These are phyloP conservation scores for Galeruca laticollis DNA, from an alignment of 2,888 invertebrate genomes.

Conservation along the genomic window DNA sequence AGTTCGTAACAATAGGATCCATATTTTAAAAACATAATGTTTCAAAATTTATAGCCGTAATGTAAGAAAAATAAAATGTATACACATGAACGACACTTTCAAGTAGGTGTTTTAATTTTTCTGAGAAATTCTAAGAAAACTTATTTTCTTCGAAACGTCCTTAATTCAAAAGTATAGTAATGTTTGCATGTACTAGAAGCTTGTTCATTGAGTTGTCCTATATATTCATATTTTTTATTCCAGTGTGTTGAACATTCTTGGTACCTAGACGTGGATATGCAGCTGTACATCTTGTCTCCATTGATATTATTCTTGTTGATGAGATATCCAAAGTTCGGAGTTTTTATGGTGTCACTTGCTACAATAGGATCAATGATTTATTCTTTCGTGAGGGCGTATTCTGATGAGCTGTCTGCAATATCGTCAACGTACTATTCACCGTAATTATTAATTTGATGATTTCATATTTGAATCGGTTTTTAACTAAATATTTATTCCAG, in stretches of 20 bases:
- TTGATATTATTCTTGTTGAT: conserved; percentile 69
- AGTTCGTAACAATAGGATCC: no score
- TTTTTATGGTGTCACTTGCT: conserved; percentile 39
- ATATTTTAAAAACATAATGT: no score
- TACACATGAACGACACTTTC: no score
- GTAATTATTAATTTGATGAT: conserved; percentile 24
- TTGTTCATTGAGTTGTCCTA: no score
- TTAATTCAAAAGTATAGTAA: no score
- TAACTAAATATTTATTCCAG: background rate
- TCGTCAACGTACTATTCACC: conserved; percentile 47
- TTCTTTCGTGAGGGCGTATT: conserved; percentile 50
- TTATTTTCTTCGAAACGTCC: no score
- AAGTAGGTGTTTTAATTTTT: no score
- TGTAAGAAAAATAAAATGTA: no score
- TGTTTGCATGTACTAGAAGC: no score
- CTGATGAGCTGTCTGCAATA: conserved; percentile 48
- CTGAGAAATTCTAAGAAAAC: no score
- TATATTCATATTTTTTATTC: conserved; percentile 44
- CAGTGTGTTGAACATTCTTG: conserved; percentile 71
- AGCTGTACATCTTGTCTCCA: conserved; percentile 68
- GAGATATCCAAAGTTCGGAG: conserved; percentile 57
- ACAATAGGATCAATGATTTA: conserved; percentile 46
- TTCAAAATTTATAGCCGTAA: no score
- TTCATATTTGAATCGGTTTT: background rate
- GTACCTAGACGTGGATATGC: conserved; percentile 73